Evolutionary conservation across 2,888 invertebrate genomes (phyloP).

Genomic region (Syrista parreyssii): DNA sequence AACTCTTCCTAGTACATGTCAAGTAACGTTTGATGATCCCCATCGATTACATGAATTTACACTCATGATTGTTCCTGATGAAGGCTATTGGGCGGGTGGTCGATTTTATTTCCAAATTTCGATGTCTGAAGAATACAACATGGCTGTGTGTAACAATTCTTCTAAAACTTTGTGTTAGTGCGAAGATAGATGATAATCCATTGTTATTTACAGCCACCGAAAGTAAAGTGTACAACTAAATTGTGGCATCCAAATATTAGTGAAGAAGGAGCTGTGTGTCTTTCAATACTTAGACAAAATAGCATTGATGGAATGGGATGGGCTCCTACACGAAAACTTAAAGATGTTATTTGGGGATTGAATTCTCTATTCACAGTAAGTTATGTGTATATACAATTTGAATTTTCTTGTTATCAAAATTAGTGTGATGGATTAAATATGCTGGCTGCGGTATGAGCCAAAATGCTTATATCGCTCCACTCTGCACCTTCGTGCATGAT

Average conservation of each 20-base stretch:
- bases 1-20: slow-evolving; percentile 83
- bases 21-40: slow-evolving; percentile 84
- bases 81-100: slow-evolving; percentile 91
- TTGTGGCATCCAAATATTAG: slow-evolving; percentile 98
- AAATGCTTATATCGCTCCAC: neutral
- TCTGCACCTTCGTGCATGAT: neutral
- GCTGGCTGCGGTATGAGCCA: neutral
- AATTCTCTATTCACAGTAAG: slow-evolving; percentile 92
- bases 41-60: slow-evolving; percentile 84
- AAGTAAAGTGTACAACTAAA: slow-evolving; percentile 90
- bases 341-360: slow-evolving; percentile 94
- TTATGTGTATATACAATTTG: slow-evolving; percentile 32
- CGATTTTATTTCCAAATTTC: slow-evolving; percentile 86
- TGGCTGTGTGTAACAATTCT: slow-evolving; percentile 78
- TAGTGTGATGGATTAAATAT: neutral
- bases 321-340: slow-evolving; percentile 91
- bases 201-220: slow-evolving; percentile 80
- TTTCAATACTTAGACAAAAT: slow-evolving; percentile 89
- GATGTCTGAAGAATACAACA: slow-evolving; percentile 95
- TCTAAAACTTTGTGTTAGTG: neutral
- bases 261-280: slow-evolving; percentile 91
- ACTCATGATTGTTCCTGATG: slow-evolving; percentile 82
- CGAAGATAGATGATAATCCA: neutral
- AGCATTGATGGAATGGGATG: slow-evolving; percentile 94
- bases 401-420: neutral